Evolutionary conservation across 2,797 vertebrate genomes (phyloP).

Genomic region (Distichodus sexfasciatus): DNA sequence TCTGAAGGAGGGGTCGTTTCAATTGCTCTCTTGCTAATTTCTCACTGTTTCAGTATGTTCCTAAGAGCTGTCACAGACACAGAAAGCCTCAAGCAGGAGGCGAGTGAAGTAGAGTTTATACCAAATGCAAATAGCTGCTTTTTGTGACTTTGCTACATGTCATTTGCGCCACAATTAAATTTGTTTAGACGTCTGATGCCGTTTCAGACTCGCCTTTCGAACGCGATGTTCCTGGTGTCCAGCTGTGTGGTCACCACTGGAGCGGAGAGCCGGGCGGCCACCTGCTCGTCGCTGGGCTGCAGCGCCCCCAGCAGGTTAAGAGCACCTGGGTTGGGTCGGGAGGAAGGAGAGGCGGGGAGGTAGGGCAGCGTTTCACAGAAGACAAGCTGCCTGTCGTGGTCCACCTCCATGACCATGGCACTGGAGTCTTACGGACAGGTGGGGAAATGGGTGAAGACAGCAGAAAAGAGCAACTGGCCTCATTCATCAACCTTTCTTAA

Average conservation of each 20-base stretch:
- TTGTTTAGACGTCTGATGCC: not conserved
- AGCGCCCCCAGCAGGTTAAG: slow-evolving; percentile 82
- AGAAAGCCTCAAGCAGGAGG: not conserved
- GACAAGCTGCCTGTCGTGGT: slow-evolving; percentile 94
- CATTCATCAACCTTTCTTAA: too few relatives aligned
- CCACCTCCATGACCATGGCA: slow-evolving; percentile 96
- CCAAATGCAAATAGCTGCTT: not conserved
- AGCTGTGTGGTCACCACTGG: slow-evolving; percentile 94
- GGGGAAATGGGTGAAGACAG: slow-evolving; percentile 21
- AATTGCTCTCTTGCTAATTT: not conserved
- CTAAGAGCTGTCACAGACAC: not conserved
- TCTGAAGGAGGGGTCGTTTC: not conserved
- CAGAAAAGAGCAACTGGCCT: slow-evolving; percentile 1
- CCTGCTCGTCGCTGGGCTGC: slow-evolving; percentile 94
- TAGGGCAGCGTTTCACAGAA: slow-evolving; percentile 87
- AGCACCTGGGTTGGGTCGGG: slow-evolving; percentile 54
- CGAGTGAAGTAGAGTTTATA: not conserved
- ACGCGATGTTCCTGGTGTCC: slow-evolving; percentile 95
- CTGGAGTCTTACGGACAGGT: slow-evolving; percentile 77
- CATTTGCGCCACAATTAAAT: too few relatives aligned
- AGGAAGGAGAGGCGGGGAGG: slow-evolving; percentile 70
- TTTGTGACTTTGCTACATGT: too few relatives aligned
- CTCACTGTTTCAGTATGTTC: not conserved
- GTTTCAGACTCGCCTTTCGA: slow-evolving; percentile 83
- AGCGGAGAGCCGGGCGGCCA: slow-evolving; percentile 86